Evolutionary conservation across 2,888 invertebrate genomes (phyloP), one percentile per base, ranked within the genome.

Genomic region (Keiferia lycopersicella): DNA sequence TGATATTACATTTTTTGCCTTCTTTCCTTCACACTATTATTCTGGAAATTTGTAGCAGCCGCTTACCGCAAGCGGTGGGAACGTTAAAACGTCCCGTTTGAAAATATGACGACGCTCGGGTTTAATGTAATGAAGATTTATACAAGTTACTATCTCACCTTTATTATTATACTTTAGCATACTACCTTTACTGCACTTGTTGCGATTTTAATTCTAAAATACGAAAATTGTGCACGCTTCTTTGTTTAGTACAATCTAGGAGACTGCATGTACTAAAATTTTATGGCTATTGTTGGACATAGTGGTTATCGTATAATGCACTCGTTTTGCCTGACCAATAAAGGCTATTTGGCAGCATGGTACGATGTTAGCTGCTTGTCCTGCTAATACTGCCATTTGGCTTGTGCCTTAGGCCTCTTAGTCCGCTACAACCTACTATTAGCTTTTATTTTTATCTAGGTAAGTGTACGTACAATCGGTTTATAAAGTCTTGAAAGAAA

Each of bases 121-220:
- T 81, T 84, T 82, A 81, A 77, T 73, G 76, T 85, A 87, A 88
- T 85, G 82, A 87, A 86, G 85, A 88, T 87, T 87, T 87, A 88
- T 85, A 82, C 71, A 73, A 74, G 71, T 80, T 78, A 83, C 82
- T 83, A 80, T 77, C 73, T 62, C 59, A 64, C 56, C 64, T 12
- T 41, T 45, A 45, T 45, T 45, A 45, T 45, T 45, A n/a, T 45
- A 45, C 45, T 45, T 45, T 45, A 45, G 45, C n/a, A 45, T 16
- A 16, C 45, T 45, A 45, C 45, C 45, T 45, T 16, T 45, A 16
- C 11, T n/a, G 11, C 11, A 45, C 45, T 45, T 45, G 45, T n/a
- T 45, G 45, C n/a, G 8, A n/a, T 45, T 45, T 45, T 45, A n/a
- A n/a, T 45, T 45, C 16, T 45, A n/a, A 45, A 45, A 3, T 45